Evolutionary conservation across 92 coral and sea anemone species (phyloP).

Genomic region (Isaurus tuberculatus): DNA sequence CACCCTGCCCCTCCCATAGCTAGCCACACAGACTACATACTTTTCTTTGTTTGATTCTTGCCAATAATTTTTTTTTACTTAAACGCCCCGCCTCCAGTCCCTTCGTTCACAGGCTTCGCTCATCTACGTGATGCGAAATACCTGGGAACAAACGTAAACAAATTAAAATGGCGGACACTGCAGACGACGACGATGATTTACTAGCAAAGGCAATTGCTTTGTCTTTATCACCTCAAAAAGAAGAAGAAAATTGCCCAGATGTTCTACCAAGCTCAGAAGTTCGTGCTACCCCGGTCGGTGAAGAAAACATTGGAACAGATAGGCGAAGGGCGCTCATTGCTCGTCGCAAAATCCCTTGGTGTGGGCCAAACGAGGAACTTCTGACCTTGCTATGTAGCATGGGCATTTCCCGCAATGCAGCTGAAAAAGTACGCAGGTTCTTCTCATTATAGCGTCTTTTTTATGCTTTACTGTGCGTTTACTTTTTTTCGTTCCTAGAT

Average conservation of each 20-base stretch:
- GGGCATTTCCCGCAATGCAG: conserved; percentile 86
- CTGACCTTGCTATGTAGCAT: conserved; percentile 63
- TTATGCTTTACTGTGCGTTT: background rate
- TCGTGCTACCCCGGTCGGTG: conserved; percentile 25
- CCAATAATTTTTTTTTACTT: no score
- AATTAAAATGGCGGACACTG: conserved; percentile 49
- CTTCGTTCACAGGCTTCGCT: no score
- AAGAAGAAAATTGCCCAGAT: background rate
- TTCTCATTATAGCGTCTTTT: background rate
- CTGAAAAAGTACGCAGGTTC: conserved; percentile 68
- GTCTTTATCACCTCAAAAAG: conserved; percentile 27
- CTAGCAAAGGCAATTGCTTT: conserved; percentile 40
- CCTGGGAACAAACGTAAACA: background rate
- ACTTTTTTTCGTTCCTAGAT: background rate
- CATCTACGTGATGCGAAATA: background rate
- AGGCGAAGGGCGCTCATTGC: conserved; percentile 35
- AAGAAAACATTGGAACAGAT: conserved; percentile 16
- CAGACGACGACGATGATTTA: conserved; percentile 35
- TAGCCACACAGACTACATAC: no score
- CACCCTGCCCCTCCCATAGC: no score
- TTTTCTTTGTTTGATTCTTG: no score
- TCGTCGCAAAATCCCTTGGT: conserved; percentile 31
- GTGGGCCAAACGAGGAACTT: conserved; percentile 80
- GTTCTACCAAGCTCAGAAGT: background rate
- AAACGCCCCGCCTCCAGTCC: no score